Evolutionary conservation across 2,113 vertebrate genomes (phyloP).

Genomic region (Lepisosteus osseus): DNA sequence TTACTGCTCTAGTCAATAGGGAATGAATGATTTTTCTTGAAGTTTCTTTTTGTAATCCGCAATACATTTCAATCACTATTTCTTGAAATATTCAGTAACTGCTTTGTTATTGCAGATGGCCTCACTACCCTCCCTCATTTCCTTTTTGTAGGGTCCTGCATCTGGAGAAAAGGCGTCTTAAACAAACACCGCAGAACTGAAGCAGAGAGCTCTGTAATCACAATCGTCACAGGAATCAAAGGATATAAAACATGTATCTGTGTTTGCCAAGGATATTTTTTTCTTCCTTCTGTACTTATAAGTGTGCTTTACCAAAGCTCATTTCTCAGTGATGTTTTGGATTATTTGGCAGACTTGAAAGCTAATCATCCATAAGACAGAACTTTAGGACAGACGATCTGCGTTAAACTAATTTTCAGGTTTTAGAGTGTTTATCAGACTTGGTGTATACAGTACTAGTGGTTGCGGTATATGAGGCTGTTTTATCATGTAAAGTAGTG

Average conservation of each 20-base stretch:
- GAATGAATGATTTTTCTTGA: conserved; percentile 19
- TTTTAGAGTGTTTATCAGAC: too few relatives aligned
- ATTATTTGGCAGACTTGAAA: too few relatives aligned
- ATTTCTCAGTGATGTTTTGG: too few relatives aligned
- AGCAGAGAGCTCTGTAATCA: conserved; percentile 7
- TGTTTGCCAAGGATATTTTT: not conserved
- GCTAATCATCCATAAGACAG: too few relatives aligned
- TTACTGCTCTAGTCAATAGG: not conserved
- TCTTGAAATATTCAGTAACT: conserved; percentile 8
- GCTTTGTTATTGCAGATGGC: conserved; percentile 22
- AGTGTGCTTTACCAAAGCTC: too few relatives aligned
- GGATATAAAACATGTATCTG: not conserved
- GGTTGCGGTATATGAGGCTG: too few relatives aligned
- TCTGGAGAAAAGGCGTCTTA: conserved; percentile 16
- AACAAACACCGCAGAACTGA: conserved; percentile 12
- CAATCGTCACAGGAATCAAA: not conserved
- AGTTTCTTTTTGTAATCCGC: not conserved
- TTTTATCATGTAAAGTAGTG: too few relatives aligned
- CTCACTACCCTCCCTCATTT: conserved; percentile 15
- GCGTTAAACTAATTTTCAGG: too few relatives aligned
- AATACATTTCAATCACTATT: conserved; percentile 11
- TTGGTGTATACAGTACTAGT: too few relatives aligned
- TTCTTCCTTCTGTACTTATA: not conserved
- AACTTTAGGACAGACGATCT: too few relatives aligned
- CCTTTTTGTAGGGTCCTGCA: conserved; percentile 8